phyloP scores from a whole-genome alignment of 2,797 vertebrate genomes.

The Podarcis lilfordi region DNA sequence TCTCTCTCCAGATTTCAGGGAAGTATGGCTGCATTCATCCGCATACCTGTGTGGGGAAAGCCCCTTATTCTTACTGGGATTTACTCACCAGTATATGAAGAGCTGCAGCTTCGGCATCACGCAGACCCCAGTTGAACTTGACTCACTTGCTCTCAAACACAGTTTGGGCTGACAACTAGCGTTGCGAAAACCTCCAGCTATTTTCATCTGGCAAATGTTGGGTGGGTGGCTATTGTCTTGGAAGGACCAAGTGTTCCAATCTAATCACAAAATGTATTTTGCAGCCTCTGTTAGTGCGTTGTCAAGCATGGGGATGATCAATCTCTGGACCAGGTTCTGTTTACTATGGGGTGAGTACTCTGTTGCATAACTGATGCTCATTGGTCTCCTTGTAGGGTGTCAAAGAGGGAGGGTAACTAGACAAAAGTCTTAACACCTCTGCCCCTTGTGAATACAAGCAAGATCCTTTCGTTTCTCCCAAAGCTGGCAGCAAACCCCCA shows the following conservation, averaged over 20 bases:
- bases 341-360: constrained; percentile 24
- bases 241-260: constrained; percentile 11
- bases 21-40: neutral
- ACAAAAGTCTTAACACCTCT: neutral
- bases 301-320: neutral
- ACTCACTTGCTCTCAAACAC: neutral
- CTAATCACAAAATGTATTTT: constrained; percentile 18
- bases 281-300: neutral
- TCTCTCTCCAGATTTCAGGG: neutral
- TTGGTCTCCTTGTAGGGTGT: neutral
- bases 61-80: neutral
- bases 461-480: neutral
- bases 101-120: neutral
- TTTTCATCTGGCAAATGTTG: neutral
- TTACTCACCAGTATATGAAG: neutral
- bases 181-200: neutral
- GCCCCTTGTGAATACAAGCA: neutral
- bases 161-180: neutral
- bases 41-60: neutral
- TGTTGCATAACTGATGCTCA: neutral
- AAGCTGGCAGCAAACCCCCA: neutral
- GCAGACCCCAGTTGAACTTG: neutral
- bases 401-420: neutral
- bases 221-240: neutral
- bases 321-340: neutral